Evolutionary conservation across 2,113 vertebrate species (phyloP).

Genomic region (Cyanoliseus patagonus): DNA sequence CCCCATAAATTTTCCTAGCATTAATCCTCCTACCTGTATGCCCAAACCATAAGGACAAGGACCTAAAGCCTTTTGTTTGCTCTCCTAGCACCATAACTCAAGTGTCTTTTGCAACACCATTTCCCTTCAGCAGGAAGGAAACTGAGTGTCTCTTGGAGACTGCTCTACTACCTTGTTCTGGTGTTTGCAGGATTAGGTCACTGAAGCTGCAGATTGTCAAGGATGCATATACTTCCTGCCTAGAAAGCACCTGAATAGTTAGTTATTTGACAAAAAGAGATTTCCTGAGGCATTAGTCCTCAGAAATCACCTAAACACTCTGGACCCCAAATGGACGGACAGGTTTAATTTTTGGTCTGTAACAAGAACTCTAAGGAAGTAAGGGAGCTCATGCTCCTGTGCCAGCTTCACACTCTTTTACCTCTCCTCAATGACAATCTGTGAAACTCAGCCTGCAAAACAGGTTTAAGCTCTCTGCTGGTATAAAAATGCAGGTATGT

Average conservation of each 20-base stretch:
- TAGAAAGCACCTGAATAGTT: background rate
- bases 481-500: background rate
- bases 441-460: background rate
- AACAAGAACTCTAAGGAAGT: background rate
- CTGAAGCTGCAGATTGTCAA: background rate
- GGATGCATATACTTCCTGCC: background rate
- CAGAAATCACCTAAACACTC: background rate
- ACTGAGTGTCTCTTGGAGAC: accelerated
- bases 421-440: background rate
- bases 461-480: background rate
- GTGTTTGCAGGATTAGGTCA: background rate
- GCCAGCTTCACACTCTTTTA: background rate
- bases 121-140: background rate
- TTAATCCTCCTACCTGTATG: background rate
- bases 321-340: background rate
- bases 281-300: background rate
- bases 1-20: accelerated
- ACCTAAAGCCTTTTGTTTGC: background rate
- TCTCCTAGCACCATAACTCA: background rate
- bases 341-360: background rate
- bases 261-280: background rate
- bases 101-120: accelerated
- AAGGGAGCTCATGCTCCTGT: background rate
- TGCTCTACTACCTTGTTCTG: accelerated
- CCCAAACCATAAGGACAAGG: background rate